Evolutionary conservation across 2,888 invertebrate genomes (phyloP).

Genomic region (Xestobium rufovillosum): DNA sequence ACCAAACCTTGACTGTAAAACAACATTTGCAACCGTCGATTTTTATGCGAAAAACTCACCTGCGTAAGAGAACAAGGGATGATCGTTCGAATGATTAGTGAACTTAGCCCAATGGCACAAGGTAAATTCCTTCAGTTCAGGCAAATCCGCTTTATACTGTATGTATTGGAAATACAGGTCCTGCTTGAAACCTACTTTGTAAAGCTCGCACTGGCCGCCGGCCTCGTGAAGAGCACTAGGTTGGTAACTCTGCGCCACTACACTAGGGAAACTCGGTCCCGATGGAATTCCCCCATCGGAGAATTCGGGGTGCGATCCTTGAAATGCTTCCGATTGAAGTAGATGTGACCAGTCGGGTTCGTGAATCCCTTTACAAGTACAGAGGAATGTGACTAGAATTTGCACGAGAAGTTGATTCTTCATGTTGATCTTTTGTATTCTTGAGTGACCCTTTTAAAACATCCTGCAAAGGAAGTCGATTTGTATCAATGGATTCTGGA

Average conservation of each 20-base stretch:
- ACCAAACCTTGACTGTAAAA: no score
- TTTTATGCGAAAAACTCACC: no score
- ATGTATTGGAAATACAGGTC: constrained; percentile 61
- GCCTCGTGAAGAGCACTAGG: constrained; percentile 30
- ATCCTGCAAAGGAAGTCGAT: no score
- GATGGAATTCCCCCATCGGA: constrained; percentile 13
- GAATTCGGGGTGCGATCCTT: constrained; percentile 22
- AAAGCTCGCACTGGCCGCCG: constrained; percentile 44
- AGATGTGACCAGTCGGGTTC: constrained; percentile 49
- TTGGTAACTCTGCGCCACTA: constrained; percentile 23
- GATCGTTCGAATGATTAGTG: constrained; percentile 73
- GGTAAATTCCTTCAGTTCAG: constrained; percentile 75
- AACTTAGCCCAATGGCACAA: constrained; percentile 79
- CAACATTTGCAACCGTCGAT: no score
- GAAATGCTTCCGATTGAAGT: constrained; percentile 40
- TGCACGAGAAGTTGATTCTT: background rate
- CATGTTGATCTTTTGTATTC: background rate
- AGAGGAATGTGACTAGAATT: background rate
- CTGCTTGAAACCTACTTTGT: constrained; percentile 53
- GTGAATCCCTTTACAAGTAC: constrained; percentile 30
- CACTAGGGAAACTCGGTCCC: constrained; percentile 18
- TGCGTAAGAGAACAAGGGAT: constrained; percentile 75
- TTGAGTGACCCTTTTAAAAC: background rate
- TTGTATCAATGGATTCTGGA: no score
- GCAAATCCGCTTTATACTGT: constrained; percentile 63